Evolutionary conservation across 2,113 vertebrate genomes (phyloP), one percentile per base, ranked within the genome.

Genomic region (Gorsachius goisagi): DNA sequence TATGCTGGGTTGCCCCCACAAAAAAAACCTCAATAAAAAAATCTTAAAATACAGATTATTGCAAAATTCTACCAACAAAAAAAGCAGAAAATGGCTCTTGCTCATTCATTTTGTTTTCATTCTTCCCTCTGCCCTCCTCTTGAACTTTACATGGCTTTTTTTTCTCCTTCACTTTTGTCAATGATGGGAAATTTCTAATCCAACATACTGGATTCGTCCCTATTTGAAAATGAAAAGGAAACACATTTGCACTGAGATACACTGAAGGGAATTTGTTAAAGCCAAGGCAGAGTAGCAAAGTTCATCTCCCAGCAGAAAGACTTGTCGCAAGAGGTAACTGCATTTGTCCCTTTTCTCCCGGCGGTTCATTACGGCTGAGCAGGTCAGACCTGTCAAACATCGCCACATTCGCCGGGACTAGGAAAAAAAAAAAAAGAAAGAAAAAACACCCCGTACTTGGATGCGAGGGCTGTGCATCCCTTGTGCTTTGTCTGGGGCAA

Each of bases 151-250:
- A 95, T 52, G 87, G 74, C 92, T 92, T 94, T 91, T 94, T 85
- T 85, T 74, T 6, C 74, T 78, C 89, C 50, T 96, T 26, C 55
- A 97, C 91, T 91, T 95, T 96, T 97, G 97, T 95, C 74, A 93
- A 30, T 0, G 84, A 97, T 97, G 96, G 91, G 97, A 97, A 97
- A 97, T 96, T 95, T 97, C 97, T 96, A 95, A 97, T 97, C 87
- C 74, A 95, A 97, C 96, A 97, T 96, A 88, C 93, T 95, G 84
- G 89, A 97, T 97, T 91, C 77, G 0, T 97, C 95, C 96, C 92
- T 85, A 96, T 97, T 97, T 97, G 97, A 97, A 97, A 97, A 97
- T 97, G 97, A 97, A 97, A 97, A 97, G 96, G 94, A 97, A 97
- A 88, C 95, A 71, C 95, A 97, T 97, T 97, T 97, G 95, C 93